Percentiles rank a stretch among this genome's conserved stretches.
Evolutionary conservation across 64 coral and sea anemone species (phyloP).

Genomic region (Stylophora pistillata): DNA sequence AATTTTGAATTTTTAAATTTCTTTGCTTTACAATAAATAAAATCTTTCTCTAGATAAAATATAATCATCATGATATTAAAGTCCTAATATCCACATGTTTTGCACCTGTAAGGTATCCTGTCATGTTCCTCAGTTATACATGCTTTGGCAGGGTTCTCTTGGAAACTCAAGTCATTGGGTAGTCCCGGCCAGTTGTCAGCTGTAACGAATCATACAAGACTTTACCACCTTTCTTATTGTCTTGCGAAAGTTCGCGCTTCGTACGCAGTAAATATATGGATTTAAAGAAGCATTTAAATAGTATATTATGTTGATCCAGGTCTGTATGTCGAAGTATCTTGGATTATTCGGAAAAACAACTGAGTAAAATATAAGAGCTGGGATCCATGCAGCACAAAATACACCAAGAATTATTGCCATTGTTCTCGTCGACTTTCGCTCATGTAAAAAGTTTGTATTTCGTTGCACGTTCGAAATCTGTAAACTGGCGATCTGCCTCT

Average conservation of each 20-base stretch:
- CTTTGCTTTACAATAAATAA: no score
- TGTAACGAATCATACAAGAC: slow-evolving; percentile 3
- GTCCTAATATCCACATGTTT: no score
- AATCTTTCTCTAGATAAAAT: no score
- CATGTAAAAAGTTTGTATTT: slow-evolving; percentile 11
- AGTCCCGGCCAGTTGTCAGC: neutral
- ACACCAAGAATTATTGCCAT: slow-evolving; percentile 24
- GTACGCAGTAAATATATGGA: slow-evolving; percentile 26
- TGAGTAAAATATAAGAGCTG: slow-evolving; percentile 13
- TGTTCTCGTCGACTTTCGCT: slow-evolving; percentile 27
- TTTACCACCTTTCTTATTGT: neutral
- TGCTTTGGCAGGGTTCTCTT: no score
- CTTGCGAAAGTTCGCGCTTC: slow-evolving; percentile 25
- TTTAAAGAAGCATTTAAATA: slow-evolving; percentile 31
- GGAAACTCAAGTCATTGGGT: no score
- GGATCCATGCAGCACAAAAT: slow-evolving; percentile 17
- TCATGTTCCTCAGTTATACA: no score
- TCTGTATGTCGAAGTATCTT: neutral
- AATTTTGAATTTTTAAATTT: no score
- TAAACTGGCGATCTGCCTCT: slow-evolving; percentile 16
- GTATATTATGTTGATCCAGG: slow-evolving; percentile 19
- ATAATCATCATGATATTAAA: no score
- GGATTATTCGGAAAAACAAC: neutral
- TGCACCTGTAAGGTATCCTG: no score
- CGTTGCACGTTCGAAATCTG: neutral